Evolutionary conservation across 2,113 vertebrate species (phyloP), one percentile per base, ranked within the genome.

Genomic region (Crocuta crocuta): DNA sequence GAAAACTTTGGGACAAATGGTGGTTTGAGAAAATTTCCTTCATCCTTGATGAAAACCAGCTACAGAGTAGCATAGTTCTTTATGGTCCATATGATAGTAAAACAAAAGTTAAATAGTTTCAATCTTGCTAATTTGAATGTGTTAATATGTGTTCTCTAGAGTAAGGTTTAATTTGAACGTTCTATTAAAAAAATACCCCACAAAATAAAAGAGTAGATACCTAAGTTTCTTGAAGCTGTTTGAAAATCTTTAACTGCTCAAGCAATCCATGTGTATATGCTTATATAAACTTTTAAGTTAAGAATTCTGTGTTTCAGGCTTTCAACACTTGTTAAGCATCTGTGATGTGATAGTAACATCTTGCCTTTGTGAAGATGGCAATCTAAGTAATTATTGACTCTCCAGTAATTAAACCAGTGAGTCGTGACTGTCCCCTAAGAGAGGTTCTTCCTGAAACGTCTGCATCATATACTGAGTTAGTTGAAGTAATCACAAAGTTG

Each of bases 221-320:
- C 35, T 93, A 66, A 78, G 70, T 97, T 94, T 89, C 55, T 94
- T 87, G 43, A 89, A 80, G 17, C 45, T 86, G 12, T 89, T 82
- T 58, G 80, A 85, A 84, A 94, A 89, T 53, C 63, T 68, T 86
- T 93, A 85, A 94, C 71, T 95, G 89, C 31, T 96, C 39, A 83
- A 95, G 23, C 73, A 82, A 76, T 96, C 58, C 48, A 76, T 96
- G 28, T 87, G 2, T 98, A 15, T 94, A 66, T 92, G 58, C 43
- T 65, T 50, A 23, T 39, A 35, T 95, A 35, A 94, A 79, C 35
- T 95, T 96, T 88, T 81, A 91, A 94, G 91, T 90, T 81, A 94
- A 97, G 95, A 91, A 81, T 96, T 95, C 81, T 97, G 53, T 92
- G 78, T 96, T 96, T 94, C 88, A 94, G 81, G 73, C 84, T 92